Evolutionary conservation across 2,113 vertebrate species (phyloP).

Genomic region (Plecotus auritus): DNA sequence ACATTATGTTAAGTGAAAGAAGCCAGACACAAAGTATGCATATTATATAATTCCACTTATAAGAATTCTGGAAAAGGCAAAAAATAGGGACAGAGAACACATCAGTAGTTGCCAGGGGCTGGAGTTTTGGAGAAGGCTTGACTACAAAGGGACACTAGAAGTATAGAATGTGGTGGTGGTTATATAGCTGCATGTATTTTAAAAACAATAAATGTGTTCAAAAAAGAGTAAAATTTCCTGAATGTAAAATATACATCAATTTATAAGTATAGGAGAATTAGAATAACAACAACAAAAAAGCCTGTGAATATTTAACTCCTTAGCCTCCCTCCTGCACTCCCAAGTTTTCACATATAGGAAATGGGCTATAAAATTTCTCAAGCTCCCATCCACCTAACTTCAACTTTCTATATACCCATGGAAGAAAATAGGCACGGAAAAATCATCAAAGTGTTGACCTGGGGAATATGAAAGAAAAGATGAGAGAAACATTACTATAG

Average conservation of each 20-base stretch:
- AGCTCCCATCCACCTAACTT: background rate
- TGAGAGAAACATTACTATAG: background rate
- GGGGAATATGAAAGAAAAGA: background rate
- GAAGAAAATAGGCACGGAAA: background rate
- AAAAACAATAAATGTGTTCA: background rate
- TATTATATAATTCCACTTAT: background rate
- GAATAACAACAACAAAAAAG: background rate
- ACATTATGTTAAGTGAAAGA: background rate
- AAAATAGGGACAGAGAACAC: background rate
- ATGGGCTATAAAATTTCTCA: background rate
- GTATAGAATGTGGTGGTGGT: background rate
- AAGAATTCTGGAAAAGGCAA: background rate
- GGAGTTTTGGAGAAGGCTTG: background rate
- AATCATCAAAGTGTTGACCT: background rate
- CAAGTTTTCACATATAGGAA: background rate
- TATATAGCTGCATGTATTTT: background rate
- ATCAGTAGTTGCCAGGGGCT: background rate
- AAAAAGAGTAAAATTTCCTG: background rate
- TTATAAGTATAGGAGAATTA: background rate
- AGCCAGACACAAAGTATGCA: background rate
- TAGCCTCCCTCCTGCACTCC: background rate
- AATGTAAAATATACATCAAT: background rate
- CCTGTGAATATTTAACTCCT: background rate
- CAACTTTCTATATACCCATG: background rate
- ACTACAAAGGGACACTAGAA: background rate